These are phyloP conservation scores for Motacilla tschutschensis DNA, from an alignment of 2,113 vertebrate genomes.

Conservation along the genomic window DNA sequence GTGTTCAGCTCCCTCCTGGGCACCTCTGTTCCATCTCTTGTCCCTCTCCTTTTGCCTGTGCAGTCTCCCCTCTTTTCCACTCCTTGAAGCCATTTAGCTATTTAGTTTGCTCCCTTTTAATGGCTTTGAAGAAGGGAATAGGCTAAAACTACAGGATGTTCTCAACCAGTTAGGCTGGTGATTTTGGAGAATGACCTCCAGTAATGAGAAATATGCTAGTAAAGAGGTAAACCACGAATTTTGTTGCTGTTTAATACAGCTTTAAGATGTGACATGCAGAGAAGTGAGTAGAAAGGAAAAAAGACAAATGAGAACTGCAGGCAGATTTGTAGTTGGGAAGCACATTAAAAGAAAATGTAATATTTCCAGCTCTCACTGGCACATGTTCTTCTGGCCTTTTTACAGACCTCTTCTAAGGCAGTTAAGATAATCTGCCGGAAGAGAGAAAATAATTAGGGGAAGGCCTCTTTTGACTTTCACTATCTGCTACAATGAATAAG, in stretches of 20 bases:
- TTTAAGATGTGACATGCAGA: background rate
- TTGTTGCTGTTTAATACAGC: background rate
- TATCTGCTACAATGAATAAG: background rate
- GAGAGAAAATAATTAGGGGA: conserved; percentile 47
- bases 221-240: background rate
- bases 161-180: background rate
- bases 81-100: background rate
- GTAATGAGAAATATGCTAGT: background rate
- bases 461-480: conserved; percentile 26
- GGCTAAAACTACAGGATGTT: background rate
- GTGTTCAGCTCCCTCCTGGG: background rate
- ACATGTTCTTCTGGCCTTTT: conserved; percentile 23
- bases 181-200: background rate
- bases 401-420: conserved; percentile 33
- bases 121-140: background rate
- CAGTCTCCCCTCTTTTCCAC: background rate
- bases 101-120: background rate
- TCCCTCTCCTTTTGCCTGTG: background rate
- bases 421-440: conserved; percentile 22
- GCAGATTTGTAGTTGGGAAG: background rate
- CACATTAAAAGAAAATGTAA: conserved; percentile 41
- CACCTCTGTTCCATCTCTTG: background rate
- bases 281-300: background rate
- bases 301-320: background rate
- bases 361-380: conserved; percentile 7